Base-by-base conservation (phyloP, 2,113 vertebrate genomes). In the Aythya baeri region DNA sequence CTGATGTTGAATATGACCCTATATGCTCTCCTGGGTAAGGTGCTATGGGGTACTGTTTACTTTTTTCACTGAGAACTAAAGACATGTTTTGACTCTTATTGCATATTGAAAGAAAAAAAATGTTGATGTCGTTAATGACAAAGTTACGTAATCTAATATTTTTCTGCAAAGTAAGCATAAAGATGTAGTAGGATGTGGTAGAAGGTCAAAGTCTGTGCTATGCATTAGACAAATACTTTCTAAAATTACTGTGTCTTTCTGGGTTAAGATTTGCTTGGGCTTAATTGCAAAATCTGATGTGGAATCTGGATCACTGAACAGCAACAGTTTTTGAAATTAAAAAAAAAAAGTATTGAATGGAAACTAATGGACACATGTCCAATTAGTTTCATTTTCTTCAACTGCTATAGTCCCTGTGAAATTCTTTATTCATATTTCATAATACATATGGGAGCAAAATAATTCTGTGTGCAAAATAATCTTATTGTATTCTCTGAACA, bases 401-500 rank as follows among this genome's bases (percentile, higher is more conserved):
- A 25, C 36, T 89, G 11, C 23, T 36, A 25, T 23, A 58, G 6
- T 13, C 23, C 7, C 31, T 59, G n/a, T 32, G 32, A 62, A 89
- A 66, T 23, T 34, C 25, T 63, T 63, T 65, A 79, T 14, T 70
- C 8, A 9, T 2, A 13, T 75, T 83, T 81, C 83, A 15, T 34
- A 43, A 36, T 63, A 36, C 22, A 26, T 54, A 23, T 34, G 9
- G 41, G 26, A 81, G 20, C 2, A 93, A 76, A 85, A 59, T 77
- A 83, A 57, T 74, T 66, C 17, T 44, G 14, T 26, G 46, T 71
- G 26, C 5, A 31, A 86, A 94, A 80, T 59, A 59, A 23, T 15
- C 57, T 20, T 57, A 70, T 67, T 0, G 0, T 20, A 13, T 55
- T 80, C 34, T 8, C 58, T 0, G 4, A 81, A 5, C 55, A 14